Percentiles rank a stretch among this genome's conserved stretches.
phyloP scores from a whole-genome alignment of 2,113 vertebrate genomes.

The Eleginops maclovinus region DNA sequence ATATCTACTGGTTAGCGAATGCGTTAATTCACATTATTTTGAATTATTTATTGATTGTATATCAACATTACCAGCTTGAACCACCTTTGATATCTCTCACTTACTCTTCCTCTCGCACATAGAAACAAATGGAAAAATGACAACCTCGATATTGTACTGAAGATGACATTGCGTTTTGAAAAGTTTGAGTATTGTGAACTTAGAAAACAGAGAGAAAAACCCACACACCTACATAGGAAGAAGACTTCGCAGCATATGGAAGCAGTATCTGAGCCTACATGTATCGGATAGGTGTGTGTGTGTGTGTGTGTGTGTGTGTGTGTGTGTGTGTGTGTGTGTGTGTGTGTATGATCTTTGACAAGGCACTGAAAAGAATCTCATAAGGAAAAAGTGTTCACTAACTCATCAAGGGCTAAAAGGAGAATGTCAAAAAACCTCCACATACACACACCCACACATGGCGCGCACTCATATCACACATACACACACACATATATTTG shows the following conservation, averaged over 20 bases:
- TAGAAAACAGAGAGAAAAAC: constrained; percentile 30
- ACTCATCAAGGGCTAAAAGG: constrained; percentile 50
- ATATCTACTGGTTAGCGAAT: too few relatives aligned
- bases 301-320: not conserved
- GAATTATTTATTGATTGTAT: too few relatives aligned
- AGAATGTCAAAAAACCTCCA: constrained; percentile 25
- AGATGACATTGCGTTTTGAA: constrained; percentile 33
- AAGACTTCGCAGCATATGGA: constrained; percentile 25
- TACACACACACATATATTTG: constrained; percentile 6
- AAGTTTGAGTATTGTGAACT: constrained; percentile 45
- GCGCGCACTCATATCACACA: not conserved
- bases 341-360: constrained; percentile 50
- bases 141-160: not conserved
- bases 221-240: constrained; percentile 44
- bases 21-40: too few relatives aligned
- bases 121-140: not conserved
- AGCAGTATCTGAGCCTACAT: constrained; percentile 18
- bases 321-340: not conserved
- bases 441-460: constrained; percentile 9
- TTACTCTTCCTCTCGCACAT: not conserved
- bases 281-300: not conserved
- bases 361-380: constrained; percentile 54
- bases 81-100: not conserved
- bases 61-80: not conserved
- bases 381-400: constrained; percentile 56